These are phyloP conservation scores for Drosophila lacteicornis DNA, from an alignment of 1,140 invertebrate species.

Conservation along the genomic window DNA sequence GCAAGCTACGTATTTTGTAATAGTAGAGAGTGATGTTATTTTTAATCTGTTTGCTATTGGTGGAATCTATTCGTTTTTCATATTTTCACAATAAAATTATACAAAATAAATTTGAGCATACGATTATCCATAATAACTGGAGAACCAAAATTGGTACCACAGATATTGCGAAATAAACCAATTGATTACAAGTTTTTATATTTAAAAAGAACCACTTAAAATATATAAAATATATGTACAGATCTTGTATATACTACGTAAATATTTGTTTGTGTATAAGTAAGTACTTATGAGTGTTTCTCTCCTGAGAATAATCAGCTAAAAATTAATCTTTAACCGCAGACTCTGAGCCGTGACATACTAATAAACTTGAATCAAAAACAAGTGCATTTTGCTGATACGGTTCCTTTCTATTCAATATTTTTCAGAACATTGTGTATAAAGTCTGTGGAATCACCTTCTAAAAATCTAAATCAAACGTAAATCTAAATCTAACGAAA, in stretches of 20 bases:
- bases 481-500: constrained; percentile 8
- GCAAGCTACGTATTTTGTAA: neutral
- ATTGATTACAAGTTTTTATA: neutral
- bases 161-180: neutral
- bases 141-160: too few relatives aligned
- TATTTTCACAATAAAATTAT: too few relatives aligned
- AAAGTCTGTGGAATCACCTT: constrained; percentile 5
- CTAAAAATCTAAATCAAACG: neutral
- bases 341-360: constrained; percentile 2
- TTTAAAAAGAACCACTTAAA: constrained; percentile 1
- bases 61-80: too few relatives aligned
- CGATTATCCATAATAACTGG: too few relatives aligned
- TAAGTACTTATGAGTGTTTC: neutral
- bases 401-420: neutral
- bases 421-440: constrained; percentile 7
- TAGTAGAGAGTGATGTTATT: too few relatives aligned
- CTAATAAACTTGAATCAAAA: constrained; percentile 12
- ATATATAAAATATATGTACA: neutral
- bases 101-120: too few relatives aligned
- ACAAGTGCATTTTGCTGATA: constrained; percentile 31
- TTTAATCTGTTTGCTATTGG: neutral
- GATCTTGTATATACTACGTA: constrained; percentile 1
- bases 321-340: constrained; percentile 31
- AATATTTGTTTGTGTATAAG: neutral
- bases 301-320: constrained; percentile 25